A percentile compares a stretch with the other conserved stretches of the same genome.
phyloP scores from a whole-genome alignment of 1,140 invertebrate species.

The Danaus melanippus region DNA sequence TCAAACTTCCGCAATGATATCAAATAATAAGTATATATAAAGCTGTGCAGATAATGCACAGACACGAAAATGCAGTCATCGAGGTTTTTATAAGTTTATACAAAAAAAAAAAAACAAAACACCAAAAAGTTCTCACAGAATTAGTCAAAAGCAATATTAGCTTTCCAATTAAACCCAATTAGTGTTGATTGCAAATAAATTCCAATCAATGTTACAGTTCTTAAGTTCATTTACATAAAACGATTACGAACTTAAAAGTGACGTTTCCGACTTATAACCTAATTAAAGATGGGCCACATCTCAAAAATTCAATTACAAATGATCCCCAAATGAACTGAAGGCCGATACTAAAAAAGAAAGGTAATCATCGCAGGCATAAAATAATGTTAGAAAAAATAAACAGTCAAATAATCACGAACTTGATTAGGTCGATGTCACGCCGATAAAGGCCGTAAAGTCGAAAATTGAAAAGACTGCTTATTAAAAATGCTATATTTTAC shows the following conservation, averaged over 20 bases:
- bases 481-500: conserved; percentile 69
- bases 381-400: conserved; percentile 45
- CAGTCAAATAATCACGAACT: conserved; percentile 30
- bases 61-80: too few relatives aligned
- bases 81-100: background rate
- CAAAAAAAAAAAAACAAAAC: conserved; percentile 5
- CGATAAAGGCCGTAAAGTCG: conserved; percentile 62
- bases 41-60: too few relatives aligned
- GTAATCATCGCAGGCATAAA: conserved; percentile 39
- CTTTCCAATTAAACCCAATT: conserved; percentile 10
- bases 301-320: conserved; percentile 22
- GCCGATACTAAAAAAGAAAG: conserved; percentile 41
- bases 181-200: conserved; percentile 20
- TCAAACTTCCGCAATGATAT: conserved; percentile 15
- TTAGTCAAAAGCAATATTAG: background rate
- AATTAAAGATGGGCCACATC: conserved; percentile 18
- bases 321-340: conserved; percentile 17
- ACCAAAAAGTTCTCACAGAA: background rate
- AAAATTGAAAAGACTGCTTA: conserved; percentile 67
- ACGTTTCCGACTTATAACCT: conserved; percentile 21
- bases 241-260: conserved; percentile 11
- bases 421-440: conserved; percentile 68
- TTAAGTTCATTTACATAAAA: conserved; percentile 23
- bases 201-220: conserved; percentile 20
- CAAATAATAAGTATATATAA: background rate